Evolutionary conservation across 2,797 vertebrate species (phyloP).

Genomic region (Bucorvus abyssinicus): DNA sequence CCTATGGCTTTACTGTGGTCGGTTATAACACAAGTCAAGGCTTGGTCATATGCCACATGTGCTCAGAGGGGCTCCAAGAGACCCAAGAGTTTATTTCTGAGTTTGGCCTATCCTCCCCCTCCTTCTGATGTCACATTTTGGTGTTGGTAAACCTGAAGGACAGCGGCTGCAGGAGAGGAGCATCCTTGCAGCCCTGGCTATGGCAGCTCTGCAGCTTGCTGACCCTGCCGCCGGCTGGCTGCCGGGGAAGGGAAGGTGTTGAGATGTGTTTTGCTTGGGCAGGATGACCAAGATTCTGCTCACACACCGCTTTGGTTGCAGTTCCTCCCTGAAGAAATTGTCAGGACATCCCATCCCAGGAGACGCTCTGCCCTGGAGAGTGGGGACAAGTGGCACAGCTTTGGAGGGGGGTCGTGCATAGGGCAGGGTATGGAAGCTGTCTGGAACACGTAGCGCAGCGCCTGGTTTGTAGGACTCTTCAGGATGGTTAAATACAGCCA

Average conservation of each 20-base stretch:
- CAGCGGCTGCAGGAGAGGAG: background rate
- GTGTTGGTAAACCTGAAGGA: background rate
- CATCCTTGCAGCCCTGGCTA: background rate
- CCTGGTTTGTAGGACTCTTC: background rate
- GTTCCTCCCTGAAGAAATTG: background rate
- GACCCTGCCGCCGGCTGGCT: accelerated
- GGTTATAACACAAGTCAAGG: background rate
- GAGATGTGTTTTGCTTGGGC: accelerated
- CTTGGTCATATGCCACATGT: accelerated
- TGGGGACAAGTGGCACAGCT: background rate
- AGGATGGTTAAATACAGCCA: background rate
- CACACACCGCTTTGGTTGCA: accelerated
- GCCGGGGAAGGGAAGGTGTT: background rate
- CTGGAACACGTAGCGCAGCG: accelerated
- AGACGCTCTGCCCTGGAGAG: background rate
- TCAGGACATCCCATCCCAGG: background rate
- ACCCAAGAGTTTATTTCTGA: background rate
- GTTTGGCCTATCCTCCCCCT: background rate
- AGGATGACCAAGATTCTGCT: no score
- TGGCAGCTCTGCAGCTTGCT: background rate
- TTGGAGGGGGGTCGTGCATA: background rate
- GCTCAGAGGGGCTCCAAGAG: background rate
- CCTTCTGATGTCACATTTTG: background rate
- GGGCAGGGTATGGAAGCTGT: background rate
- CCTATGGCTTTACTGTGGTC: accelerated